Percentiles rank a stretch among this genome's conserved stretches.
Evolutionary conservation across 2,797 vertebrate species (phyloP).

Genomic region (Rhinatrema bivittatum): DNA sequence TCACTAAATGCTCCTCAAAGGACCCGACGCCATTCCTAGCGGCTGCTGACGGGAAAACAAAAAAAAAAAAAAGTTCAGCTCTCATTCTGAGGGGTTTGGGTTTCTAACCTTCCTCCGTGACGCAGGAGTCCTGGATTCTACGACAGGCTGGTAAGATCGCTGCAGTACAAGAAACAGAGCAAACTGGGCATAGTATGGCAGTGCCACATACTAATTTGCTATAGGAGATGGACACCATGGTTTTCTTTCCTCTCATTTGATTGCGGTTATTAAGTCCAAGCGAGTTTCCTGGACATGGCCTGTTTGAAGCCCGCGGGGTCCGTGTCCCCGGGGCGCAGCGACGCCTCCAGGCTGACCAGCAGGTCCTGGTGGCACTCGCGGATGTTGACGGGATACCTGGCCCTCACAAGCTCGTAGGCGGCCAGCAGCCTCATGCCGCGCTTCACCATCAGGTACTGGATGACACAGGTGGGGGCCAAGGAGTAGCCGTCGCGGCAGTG

Average conservation of each 20-base stretch:
- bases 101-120: too few species aligned
- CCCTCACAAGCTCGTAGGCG: conserved; percentile 66
- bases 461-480: conserved; percentile 66
- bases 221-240: background rate
- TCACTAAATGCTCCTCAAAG: too few species aligned
- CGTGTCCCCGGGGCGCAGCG: conserved; percentile 50
- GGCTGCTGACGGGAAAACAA: too few species aligned
- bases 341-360: conserved; percentile 64
- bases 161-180: too few species aligned
- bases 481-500: conserved; percentile 73
- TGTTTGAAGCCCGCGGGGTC: conserved; percentile 65
- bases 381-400: conserved; percentile 66
- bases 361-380: conserved; percentile 63
- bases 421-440: conserved; percentile 71
- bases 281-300: conserved; percentile 66
- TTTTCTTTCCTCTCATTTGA: background rate
- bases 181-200: background rate
- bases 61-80: too few species aligned
- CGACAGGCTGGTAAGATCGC: too few species aligned
- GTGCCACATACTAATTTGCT: background rate
- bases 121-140: too few species aligned
- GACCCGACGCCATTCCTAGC: too few species aligned
- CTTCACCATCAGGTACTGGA: conserved; percentile 75
- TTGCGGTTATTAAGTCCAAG: conserved; percentile 58
- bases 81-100: too few species aligned